Conservation (phyloP, 64 coral and sea anemone species). For the Actinia equina region DNA sequence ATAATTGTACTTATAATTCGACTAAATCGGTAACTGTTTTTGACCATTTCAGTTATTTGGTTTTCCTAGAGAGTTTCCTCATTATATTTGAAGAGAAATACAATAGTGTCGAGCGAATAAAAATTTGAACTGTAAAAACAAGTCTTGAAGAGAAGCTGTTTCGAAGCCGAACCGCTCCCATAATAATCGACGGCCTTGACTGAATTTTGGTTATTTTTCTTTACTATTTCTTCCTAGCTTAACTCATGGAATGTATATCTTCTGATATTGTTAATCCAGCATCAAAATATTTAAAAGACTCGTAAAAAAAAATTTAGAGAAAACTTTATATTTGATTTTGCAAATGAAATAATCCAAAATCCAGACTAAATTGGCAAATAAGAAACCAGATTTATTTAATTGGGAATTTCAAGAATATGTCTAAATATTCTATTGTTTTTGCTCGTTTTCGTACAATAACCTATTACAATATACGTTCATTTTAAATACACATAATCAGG, state of each 20-base stretch:
- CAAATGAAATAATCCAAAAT: neutral
- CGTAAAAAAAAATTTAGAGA: neutral
- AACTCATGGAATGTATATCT: too few relatives aligned
- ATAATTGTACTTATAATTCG: too few relatives aligned
- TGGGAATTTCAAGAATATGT: constrained; percentile 1
- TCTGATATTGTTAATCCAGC: too few relatives aligned
- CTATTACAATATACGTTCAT: neutral
- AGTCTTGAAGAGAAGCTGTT: too few relatives aligned
- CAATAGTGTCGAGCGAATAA: too few relatives aligned
- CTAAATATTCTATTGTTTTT: neutral
- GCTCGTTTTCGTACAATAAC: neutral
- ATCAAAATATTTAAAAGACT: neutral
- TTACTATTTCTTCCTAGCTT: too few relatives aligned
- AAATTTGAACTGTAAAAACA: too few relatives aligned
- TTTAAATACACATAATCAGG: neutral
- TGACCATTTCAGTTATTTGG: neutral
- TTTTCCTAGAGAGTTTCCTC: neutral
- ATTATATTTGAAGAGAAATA: neutral
- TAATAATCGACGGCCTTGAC: too few relatives aligned
- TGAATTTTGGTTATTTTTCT: too few relatives aligned
- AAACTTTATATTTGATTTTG: neutral
- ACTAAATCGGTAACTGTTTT: too few relatives aligned
- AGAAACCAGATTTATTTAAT: neutral
- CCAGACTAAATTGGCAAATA: neutral
- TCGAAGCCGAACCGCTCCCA: too few relatives aligned